These are phyloP conservation scores for Ornithorhynchus anatinus DNA, from an alignment of 2,113 vertebrate genomes.

Conservation along the genomic window DNA sequence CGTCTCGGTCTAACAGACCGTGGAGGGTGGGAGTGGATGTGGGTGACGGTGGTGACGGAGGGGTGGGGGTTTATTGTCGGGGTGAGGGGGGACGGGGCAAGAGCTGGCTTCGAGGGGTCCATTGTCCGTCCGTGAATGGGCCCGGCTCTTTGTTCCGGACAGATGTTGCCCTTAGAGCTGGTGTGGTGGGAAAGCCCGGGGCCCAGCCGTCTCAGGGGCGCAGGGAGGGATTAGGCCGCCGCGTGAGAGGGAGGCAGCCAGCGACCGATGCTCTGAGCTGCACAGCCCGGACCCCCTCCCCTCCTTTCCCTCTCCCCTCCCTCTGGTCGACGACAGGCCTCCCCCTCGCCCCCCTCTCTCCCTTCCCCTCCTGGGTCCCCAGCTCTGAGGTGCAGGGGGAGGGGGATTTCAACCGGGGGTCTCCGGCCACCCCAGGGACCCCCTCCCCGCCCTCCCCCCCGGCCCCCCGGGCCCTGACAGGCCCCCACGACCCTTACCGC, in stretches of 20 bases:
- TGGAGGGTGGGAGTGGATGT: background rate
- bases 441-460: background rate
- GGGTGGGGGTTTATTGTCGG: background rate
- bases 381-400: no score
- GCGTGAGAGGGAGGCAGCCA: conserved; percentile 5
- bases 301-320: background rate
- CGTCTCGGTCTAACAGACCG: background rate
- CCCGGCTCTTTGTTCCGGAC: conserved; percentile 24
- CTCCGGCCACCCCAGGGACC: conserved; percentile 21
- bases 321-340: no score
- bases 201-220: conserved; percentile 43
- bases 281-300: background rate
- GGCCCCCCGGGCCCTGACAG: background rate
- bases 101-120: background rate
- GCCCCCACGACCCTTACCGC: conserved; percentile 65
- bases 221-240: conserved; percentile 38
- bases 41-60: no score
- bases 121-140: conserved; percentile 36
- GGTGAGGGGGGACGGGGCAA: background rate
- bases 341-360: no score
- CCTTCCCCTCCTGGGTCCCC: no score
- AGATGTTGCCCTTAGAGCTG: conserved; percentile 34
- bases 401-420: background rate
- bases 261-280: background rate
- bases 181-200: conserved; percentile 54